These are phyloP conservation scores for Sakesphorus luctuosus DNA, from an alignment of 2,113 vertebrate species.

Conservation along the genomic window DNA sequence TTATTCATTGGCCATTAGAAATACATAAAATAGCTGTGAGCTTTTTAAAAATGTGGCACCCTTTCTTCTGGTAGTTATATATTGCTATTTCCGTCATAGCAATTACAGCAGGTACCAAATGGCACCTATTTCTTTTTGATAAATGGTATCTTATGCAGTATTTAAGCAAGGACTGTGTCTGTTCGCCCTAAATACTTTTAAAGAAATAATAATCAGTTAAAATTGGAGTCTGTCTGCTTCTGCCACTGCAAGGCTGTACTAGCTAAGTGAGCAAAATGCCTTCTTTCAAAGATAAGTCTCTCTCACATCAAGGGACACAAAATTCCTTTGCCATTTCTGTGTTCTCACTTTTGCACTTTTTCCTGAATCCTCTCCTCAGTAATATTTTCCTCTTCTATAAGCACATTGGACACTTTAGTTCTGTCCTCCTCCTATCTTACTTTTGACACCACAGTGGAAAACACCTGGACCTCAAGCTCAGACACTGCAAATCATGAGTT, in stretches of 20 bases:
- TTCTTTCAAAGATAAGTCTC: neutral
- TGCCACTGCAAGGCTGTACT: neutral
- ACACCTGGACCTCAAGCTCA: neutral
- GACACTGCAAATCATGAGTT: neutral
- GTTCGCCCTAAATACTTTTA: constrained; percentile 20
- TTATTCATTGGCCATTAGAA: constrained; percentile 50
- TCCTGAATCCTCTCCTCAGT: neutral
- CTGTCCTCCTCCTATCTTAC: neutral
- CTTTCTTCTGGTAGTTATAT: constrained; percentile 12
- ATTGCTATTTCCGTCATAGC: constrained; percentile 1
- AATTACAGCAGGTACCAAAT: constrained; percentile 8
- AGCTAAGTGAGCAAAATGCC: neutral
- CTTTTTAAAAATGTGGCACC: neutral
- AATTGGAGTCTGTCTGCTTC: neutral
- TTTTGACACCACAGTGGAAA: neutral
- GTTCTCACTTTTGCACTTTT: neutral
- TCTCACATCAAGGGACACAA: neutral
- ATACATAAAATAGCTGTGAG: constrained; percentile 27
- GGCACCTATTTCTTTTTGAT: constrained; percentile 5
- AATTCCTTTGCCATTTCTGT: neutral
- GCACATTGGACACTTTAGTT: neutral
- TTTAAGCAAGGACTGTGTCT: neutral
- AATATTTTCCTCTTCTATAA: neutral
- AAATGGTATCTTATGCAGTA: neutral
- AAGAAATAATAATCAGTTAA: neutral